Evolutionary conservation across 2,797 vertebrate species (phyloP), one percentile per base, ranked within the genome.

Genomic region (Oreortyx pictus): DNA sequence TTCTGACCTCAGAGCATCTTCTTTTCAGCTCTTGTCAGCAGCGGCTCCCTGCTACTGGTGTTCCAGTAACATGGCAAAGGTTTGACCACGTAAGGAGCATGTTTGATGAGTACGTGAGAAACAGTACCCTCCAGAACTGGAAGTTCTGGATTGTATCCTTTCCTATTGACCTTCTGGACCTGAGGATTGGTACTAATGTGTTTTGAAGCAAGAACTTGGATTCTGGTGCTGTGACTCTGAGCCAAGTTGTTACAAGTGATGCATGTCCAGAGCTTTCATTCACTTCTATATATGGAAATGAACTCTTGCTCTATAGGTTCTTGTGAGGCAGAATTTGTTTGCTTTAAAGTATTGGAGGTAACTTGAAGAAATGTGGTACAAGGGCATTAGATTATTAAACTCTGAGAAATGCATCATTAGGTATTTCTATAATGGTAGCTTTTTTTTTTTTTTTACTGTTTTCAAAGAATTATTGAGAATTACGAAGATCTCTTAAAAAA

Each of bases 111-210:
- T 99, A 99, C 0, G 98, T 99, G 61, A 98, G 97, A 93, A 99
- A 56, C 95, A 98, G 98, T 93, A 99, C 98, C 33, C 97, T 99
- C 70, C 98, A 99, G 94, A 98, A 99, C 97, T 99, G 99, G 99
- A 99, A 99, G 97, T 99, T 99, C 97, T 99, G 99, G 99, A 98
- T 99, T 44, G 99, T 99, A 99, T 99, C 99, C 98, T 99, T 97
- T 82, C 16, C 10, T 52, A 25, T 66, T 31, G 47, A 20, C 54
- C 70, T 70, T 25, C 20, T 57, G 23, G 56, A 50, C 56, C 6
- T 78, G 14, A 67, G 39, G 8, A 86, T 81, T 75, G 37, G 22
- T 86, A 4, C 12, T 24, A 12, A 37, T 3, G 3, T 15, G 35
- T 67, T 44, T 35, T 50, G 80, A 83, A 64, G 11, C 16, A 37